phyloP scores from a whole-genome alignment of 2,888 invertebrate genomes.

The Andrena camellia region DNA sequence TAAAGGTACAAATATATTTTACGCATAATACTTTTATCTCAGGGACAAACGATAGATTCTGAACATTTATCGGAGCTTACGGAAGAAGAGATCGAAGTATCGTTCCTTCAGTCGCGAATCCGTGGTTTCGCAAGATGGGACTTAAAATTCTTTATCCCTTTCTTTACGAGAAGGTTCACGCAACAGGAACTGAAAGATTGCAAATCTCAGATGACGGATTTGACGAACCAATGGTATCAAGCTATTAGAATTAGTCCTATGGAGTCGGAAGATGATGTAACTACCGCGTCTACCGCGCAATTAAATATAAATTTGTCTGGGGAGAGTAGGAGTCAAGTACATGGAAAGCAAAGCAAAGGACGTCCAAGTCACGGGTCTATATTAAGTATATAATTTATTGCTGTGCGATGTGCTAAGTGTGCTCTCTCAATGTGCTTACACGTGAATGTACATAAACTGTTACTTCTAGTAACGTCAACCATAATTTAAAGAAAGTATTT shows the following conservation, averaged over 20 bases:
- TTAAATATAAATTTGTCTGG: slow-evolving; percentile 74
- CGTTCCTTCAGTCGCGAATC: slow-evolving; percentile 92
- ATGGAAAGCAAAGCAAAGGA: slow-evolving; percentile 74
- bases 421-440: slow-evolving; percentile 53
- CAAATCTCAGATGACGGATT: slow-evolving; percentile 97
- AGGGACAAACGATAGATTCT: slow-evolving; percentile 96
- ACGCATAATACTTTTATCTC: slow-evolving; percentile 47
- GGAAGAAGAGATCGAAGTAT: slow-evolving; percentile 96
- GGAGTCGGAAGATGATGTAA: slow-evolving; percentile 92
- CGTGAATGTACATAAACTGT: slow-evolving; percentile 43
- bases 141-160: slow-evolving; percentile 97
- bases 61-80: slow-evolving; percentile 97
- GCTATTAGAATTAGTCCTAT: slow-evolving; percentile 96
- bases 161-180: slow-evolving; percentile 97
- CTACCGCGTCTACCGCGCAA: slow-evolving; percentile 81
- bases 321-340: slow-evolving; percentile 70
- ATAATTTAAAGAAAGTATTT: slow-evolving; percentile 23
- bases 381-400: slow-evolving; percentile 80
- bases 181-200: slow-evolving; percentile 98
- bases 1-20: not conserved
- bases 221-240: slow-evolving; percentile 99
- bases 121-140: slow-evolving; percentile 97
- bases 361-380: slow-evolving; percentile 82
- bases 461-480: slow-evolving; percentile 17
- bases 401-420: slow-evolving; percentile 57